These are phyloP conservation scores for Hetaerina americana DNA, from an alignment of 1,140 invertebrate genomes.

Conservation along the genomic window DNA sequence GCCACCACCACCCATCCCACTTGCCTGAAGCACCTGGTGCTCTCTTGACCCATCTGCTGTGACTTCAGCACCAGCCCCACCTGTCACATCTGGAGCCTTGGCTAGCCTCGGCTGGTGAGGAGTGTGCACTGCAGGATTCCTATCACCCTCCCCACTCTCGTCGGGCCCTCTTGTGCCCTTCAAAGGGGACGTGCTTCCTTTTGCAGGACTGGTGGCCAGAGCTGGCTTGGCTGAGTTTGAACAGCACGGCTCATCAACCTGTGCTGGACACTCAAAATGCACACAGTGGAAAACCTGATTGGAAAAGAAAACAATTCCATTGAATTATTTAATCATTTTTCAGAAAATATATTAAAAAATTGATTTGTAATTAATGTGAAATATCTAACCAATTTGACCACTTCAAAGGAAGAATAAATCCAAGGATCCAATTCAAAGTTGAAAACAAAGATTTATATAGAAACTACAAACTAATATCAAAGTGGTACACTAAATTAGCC, in stretches of 20 bases:
- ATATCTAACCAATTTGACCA: no score
- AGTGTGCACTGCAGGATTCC: no score
- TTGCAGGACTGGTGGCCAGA: background rate
- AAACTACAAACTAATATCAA: no score
- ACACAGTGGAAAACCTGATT: constrained; percentile 90
- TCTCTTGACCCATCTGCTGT: background rate
- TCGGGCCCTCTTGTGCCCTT: no score
- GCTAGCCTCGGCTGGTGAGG: background rate
- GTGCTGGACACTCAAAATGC: constrained; percentile 89
- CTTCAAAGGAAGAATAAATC: no score
- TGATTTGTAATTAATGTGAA: no score
- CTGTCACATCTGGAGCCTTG: background rate
- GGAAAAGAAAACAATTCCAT: constrained; percentile 4
- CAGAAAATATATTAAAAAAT: no score
- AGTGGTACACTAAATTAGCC: no score
- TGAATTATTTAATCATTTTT: background rate
- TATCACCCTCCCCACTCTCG: no score
- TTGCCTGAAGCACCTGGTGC: background rate
- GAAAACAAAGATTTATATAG: no score
- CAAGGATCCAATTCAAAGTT: no score
- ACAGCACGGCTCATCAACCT: constrained; percentile 31
- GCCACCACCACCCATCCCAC: no score
- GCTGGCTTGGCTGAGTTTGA: background rate
- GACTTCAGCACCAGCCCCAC: background rate
- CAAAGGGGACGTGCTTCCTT: background rate